These are phyloP conservation scores for Idris sp. DNA, from an alignment of 1,140 invertebrate species.

Conservation along the genomic window DNA sequence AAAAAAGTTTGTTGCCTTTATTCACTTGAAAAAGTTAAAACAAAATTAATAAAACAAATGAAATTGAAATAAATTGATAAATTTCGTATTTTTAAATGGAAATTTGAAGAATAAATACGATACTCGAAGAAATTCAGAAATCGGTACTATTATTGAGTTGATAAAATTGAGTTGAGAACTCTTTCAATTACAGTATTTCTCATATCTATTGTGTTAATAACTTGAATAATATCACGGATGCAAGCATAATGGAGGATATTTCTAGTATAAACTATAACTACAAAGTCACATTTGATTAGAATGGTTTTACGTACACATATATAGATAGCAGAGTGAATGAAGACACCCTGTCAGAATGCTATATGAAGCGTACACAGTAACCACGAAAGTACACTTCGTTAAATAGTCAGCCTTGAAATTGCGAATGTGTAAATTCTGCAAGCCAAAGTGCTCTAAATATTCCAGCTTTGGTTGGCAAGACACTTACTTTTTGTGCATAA, in stretches of 20 bases:
- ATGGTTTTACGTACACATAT: conserved; percentile 2
- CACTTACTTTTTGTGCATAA: conserved; percentile 2
- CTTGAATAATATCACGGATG: background rate
- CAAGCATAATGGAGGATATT: background rate
- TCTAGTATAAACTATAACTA: too few relatives aligned
- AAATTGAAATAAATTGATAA: too few relatives aligned
- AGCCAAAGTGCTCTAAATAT: conserved; percentile 14
- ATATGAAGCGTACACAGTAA: conserved; percentile 36
- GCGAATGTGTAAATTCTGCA: conserved; percentile 27
- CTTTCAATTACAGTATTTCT: too few relatives aligned
- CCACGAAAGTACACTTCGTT: conserved; percentile 42
- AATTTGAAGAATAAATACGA: too few relatives aligned
- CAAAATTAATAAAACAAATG: too few relatives aligned
- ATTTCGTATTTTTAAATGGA: too few relatives aligned
- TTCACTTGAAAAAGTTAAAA: too few relatives aligned
- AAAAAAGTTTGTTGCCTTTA: too few relatives aligned
- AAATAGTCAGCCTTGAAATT: conserved; percentile 40
- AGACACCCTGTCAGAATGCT: conserved; percentile 6
- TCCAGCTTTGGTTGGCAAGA: background rate
- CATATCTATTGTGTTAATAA: background rate
- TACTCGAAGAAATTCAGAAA: too few relatives aligned
- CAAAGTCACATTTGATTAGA: background rate
- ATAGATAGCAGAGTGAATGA: conserved; percentile 7
- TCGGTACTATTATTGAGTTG: too few relatives aligned
- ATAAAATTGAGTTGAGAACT: too few relatives aligned